phyloP scores from a whole-genome alignment of 2,113 vertebrate genomes.

The Cottus gobio region DNA sequence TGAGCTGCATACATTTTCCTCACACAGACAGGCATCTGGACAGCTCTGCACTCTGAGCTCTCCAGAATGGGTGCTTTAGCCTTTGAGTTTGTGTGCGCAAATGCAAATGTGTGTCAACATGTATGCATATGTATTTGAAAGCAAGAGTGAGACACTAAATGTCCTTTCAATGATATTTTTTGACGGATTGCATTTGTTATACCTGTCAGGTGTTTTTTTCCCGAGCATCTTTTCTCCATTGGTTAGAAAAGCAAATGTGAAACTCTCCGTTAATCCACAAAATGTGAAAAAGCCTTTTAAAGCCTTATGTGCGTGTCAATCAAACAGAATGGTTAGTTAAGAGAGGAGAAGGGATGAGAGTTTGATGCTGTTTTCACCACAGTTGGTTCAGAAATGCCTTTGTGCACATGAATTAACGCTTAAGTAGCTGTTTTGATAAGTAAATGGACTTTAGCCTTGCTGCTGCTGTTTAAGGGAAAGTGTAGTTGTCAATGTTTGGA shows the following conservation, averaged over 20 bases:
- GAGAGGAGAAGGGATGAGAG: neutral
- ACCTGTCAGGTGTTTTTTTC: constrained; percentile 14
- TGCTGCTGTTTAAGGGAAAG: neutral
- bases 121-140: constrained; percentile 49
- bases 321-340: constrained; percentile 12
- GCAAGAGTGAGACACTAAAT: constrained; percentile 37
- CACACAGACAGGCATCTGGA: constrained; percentile 57
- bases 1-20: constrained; percentile 76
- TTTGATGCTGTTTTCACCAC: neutral
- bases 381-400: neutral
- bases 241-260: neutral
- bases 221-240: constrained; percentile 11
- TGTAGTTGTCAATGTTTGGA: neutral
- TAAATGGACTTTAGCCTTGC: neutral
- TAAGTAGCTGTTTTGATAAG: constrained; percentile 10
- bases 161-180: constrained; percentile 33
- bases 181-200: constrained; percentile 41
- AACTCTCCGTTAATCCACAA: neutral
- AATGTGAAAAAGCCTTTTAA: neutral
- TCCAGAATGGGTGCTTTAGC: constrained; percentile 34
- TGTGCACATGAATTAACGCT: constrained; percentile 9
- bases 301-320: neutral
- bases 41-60: constrained; percentile 39
- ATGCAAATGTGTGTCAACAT: constrained; percentile 61
- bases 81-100: constrained; percentile 39